phyloP scores from a whole-genome alignment of 1,140 invertebrate species.

The Heliconius hewitsoni region DNA sequence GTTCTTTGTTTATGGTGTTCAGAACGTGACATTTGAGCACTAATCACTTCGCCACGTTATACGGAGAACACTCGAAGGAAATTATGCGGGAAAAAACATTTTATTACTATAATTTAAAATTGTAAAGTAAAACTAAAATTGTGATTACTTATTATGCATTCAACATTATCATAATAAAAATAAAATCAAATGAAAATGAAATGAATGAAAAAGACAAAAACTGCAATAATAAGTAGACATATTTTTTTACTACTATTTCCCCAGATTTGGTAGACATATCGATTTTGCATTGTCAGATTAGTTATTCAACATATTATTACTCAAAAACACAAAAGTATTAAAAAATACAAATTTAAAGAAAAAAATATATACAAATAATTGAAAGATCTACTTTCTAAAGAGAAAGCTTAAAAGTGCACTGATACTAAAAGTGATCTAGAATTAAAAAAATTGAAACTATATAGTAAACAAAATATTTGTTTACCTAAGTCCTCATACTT shows the following conservation, averaged over 20 bases:
- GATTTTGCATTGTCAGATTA: too few species aligned
- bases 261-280: neutral
- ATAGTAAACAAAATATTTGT: conserved; percentile 6
- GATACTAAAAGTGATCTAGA: neutral
- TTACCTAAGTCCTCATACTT: neutral
- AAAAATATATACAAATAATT: conserved; percentile 5
- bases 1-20: too few species aligned
- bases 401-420: conserved; percentile 1
- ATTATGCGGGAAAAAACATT: too few species aligned
- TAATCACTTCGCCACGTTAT: too few species aligned
- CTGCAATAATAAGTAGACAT: neutral
- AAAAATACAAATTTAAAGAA: neutral
- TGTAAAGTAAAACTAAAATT: too few species aligned
- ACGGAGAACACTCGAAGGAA: too few species aligned
- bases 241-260: neutral
- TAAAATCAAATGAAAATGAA: neutral
- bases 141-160: too few species aligned
- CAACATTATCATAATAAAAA: too few species aligned
- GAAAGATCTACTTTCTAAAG: neutral
- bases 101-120: too few species aligned
- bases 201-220: neutral
- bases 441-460: neutral
- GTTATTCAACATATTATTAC: too few species aligned
- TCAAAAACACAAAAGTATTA: neutral
- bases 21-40: too few species aligned